phyloP scores from a whole-genome alignment of 2,888 invertebrate species.

The Lasioglossum pauxillum region DNA sequence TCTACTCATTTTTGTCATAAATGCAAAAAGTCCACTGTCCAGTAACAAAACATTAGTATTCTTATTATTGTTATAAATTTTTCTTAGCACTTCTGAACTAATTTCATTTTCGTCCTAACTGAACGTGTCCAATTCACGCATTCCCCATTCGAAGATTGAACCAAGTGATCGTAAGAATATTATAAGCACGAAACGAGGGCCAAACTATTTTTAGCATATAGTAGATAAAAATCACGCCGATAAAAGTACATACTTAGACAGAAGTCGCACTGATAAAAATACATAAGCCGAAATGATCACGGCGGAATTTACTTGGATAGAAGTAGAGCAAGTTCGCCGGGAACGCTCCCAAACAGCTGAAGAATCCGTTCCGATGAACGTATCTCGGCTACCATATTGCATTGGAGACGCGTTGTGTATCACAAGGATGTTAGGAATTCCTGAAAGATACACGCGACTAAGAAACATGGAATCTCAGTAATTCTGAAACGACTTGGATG shows the following conservation, averaged over 20 bases:
- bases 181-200: not conserved
- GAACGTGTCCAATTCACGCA: not conserved
- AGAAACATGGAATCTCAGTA: slow-evolving; percentile 14
- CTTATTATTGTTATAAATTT: not conserved
- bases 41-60: too few relatives aligned
- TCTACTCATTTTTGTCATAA: too few relatives aligned
- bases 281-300: not conserved
- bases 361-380: not conserved
- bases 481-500: not conserved
- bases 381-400: not conserved
- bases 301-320: not conserved
- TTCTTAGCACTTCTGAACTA: not conserved
- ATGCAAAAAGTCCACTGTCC: too few relatives aligned
- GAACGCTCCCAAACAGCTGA: not conserved
- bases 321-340: slow-evolving; percentile 8
- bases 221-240: not conserved
- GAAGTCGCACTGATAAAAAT: not conserved
- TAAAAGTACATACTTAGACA: not conserved
- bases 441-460: not conserved
- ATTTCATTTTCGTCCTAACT: not conserved
- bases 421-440: not conserved
- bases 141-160: not conserved
- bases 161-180: not conserved
- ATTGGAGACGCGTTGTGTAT: not conserved
- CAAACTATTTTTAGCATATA: not conserved